Base-by-base conservation (phyloP, 2,888 invertebrate genomes). In the Pecten maximus region DNA sequence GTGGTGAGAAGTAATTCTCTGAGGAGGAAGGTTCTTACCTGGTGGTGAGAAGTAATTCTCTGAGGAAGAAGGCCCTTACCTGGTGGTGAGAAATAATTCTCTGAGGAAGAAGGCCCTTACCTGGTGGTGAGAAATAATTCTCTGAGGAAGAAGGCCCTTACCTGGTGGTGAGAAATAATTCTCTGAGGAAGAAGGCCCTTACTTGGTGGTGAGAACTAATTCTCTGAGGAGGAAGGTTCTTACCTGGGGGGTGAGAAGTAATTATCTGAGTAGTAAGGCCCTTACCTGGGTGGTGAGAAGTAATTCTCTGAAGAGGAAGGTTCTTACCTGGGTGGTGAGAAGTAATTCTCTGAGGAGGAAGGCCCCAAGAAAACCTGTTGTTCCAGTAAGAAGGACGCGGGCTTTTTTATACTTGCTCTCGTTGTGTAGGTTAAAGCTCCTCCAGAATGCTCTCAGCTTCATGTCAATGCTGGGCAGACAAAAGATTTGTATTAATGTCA, bases 391-490 rank as follows among this genome's bases (percentile, higher is more conserved):
- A 40, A 97, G 94, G n/a, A 97, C 96, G 87, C 96, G 94, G 8
- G 96, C 96, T 88, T 94, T 95, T 87, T 94, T 93, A 94, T 97
- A 97, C 40, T 96, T 95, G 54, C 94, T 93, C 74, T 94, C 92
- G 91, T 95, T 94, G 89, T 95, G 95, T 91, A 96, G 96, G 40
- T 95, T 94, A 92, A 96, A 95, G 35, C 96, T 96, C 87, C 97
- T 94, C 97, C 97, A 97, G 94, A 97, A 97, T 0, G 97, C 97
- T 50, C 97, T 93, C 89, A 97, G 94, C 92, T 97, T 96, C 93
- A 97, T 96, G 91, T 97, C 97, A 93, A 97, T 96, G 74, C 97
- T 97, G 92, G 28, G 94, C 92, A 19, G 40, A 40, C 54, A 40
- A 88, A 39, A 74, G 54, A 12, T 44, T 44, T 44, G 44, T 44